These are phyloP conservation scores for Phengaris arion DNA, from an alignment of 2,888 invertebrate genomes.

Conservation along the genomic window DNA sequence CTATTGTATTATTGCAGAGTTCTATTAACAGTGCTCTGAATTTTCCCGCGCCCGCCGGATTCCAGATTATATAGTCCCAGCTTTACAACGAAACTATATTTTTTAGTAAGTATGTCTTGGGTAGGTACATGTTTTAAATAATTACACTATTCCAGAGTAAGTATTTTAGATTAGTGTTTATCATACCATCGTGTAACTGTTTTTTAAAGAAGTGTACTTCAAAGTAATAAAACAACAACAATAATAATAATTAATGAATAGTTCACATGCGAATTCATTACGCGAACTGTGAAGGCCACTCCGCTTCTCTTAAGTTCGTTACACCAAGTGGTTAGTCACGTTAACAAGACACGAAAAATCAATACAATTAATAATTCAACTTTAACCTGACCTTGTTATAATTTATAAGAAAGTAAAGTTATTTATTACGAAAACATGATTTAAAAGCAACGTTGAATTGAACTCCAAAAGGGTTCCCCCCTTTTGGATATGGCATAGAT, in stretches of 20 bases:
- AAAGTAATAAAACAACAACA: neutral
- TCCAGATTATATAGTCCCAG: too few relatives aligned
- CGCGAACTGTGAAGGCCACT: conserved; percentile 5
- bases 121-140: too few relatives aligned
- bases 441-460: neutral
- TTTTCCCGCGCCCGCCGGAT: too few relatives aligned
- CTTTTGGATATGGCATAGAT: too few relatives aligned
- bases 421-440: neutral
- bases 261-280: neutral
- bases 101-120: too few relatives aligned
- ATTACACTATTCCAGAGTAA: too few relatives aligned
- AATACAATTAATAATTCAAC: conserved; percentile 2
- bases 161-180: too few relatives aligned
- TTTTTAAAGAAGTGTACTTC: neutral
- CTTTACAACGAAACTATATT: too few relatives aligned
- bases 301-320: neutral
- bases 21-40: too few relatives aligned
- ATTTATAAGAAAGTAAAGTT: neutral
- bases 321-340: neutral
- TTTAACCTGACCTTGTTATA: neutral
- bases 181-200: neutral
- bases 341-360: neutral
- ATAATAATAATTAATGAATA: neutral
- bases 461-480: too few relatives aligned
- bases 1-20: too few relatives aligned